Evolutionary conservation across 2,888 invertebrate genomes (phyloP).

Genomic region (Ganaspis brasiliensis): DNA sequence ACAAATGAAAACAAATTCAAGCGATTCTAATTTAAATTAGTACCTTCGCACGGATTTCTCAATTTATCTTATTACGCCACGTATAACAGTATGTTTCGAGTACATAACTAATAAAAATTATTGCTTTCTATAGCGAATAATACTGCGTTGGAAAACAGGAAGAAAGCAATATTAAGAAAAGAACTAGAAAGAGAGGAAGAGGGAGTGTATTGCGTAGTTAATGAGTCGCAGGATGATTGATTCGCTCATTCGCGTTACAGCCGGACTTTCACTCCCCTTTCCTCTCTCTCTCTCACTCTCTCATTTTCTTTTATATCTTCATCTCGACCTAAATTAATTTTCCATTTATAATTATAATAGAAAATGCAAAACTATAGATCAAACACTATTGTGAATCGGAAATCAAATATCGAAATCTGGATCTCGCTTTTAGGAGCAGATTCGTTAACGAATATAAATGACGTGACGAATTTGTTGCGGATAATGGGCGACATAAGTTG

Average conservation of each 20-base stretch:
- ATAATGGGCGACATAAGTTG: constrained; percentile 65
- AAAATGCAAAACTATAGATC: neutral
- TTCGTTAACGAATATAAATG: constrained; percentile 59
- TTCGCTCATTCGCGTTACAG: constrained; percentile 58
- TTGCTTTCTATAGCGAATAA: too few relatives aligned
- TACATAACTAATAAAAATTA: too few relatives aligned
- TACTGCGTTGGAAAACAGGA: too few relatives aligned
- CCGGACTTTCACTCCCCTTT: constrained; percentile 59
- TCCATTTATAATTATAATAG: constrained; percentile 65
- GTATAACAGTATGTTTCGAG: too few relatives aligned
- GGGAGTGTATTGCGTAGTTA: constrained; percentile 72
- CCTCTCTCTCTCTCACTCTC: constrained; percentile 56
- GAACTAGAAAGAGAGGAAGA: neutral
- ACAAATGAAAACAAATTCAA: too few relatives aligned
- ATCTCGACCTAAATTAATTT: constrained; percentile 65
- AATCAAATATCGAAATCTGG: neutral
- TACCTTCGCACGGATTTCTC: too few relatives aligned
- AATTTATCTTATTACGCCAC: too few relatives aligned
- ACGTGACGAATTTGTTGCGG: constrained; percentile 52
- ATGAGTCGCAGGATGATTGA: constrained; percentile 74
- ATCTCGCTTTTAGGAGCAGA: neutral
- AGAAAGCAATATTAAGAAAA: constrained; percentile 1
- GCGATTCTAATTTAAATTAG: too few relatives aligned
- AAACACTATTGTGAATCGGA: neutral
- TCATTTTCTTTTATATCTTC: constrained; percentile 45